phyloP scores from a whole-genome alignment of 2,113 vertebrate species.

The Ageneiosus marmoratus region DNA sequence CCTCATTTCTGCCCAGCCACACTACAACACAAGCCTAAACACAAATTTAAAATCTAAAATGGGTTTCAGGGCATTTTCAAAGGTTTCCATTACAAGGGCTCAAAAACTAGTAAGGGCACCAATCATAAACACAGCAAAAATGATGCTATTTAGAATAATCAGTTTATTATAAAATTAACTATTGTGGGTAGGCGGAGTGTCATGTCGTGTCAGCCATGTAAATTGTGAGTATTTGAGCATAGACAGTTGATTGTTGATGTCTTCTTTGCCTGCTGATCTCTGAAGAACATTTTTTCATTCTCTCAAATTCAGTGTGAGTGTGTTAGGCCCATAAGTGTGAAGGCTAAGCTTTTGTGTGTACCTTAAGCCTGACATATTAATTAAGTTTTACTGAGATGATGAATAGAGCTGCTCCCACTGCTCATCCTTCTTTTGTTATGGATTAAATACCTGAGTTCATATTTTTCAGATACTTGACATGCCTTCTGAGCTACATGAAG shows the following conservation, averaged over 20 bases:
- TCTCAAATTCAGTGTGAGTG: background rate
- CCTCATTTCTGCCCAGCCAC: no score
- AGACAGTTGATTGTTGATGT: background rate
- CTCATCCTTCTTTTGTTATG: slow-evolving; percentile 26
- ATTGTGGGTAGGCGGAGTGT: no score
- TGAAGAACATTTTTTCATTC: slow-evolving; percentile 18
- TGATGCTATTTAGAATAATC: no score
- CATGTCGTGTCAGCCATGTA: no score
- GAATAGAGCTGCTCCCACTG: slow-evolving; percentile 30
- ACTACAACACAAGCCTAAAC: no score
- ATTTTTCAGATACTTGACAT: slow-evolving; percentile 23
- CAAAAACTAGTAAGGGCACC: no score
- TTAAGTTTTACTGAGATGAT: slow-evolving; percentile 28
- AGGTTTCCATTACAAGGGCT: no score
- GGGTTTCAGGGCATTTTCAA: no score
- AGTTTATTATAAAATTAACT: no score
- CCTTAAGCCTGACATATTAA: slow-evolving; percentile 26
- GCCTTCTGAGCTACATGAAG: background rate
- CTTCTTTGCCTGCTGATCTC: background rate
- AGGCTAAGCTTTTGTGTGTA: slow-evolving; percentile 27
- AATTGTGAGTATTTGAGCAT: background rate
- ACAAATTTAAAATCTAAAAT: no score
- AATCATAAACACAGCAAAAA: no score
- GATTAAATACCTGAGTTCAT: slow-evolving; percentile 27
- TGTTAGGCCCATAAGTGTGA: slow-evolving; percentile 3